Percentiles rank a stretch among this genome's conserved stretches.
Conservation (phyloP, 2,888 invertebrate species). For the Parascotia fuliginaria region DNA sequence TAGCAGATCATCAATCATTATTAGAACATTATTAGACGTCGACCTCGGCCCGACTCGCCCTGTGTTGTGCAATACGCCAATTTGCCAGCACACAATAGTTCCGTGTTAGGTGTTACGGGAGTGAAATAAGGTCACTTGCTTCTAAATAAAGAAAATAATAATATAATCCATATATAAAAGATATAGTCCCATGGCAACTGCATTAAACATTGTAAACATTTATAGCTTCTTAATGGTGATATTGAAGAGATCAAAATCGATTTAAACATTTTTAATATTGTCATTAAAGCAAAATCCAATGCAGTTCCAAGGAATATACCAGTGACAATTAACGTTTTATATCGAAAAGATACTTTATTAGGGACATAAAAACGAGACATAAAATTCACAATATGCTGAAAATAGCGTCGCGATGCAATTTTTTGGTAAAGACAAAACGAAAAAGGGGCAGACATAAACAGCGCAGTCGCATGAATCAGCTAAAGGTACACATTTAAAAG, state of each 20-base stretch:
- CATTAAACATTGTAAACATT: background rate
- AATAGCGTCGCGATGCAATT: conserved; percentile 33
- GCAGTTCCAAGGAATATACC: conserved; percentile 1
- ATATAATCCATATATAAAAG: background rate
- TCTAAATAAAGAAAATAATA: background rate
- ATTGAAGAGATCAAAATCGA: conserved; percentile 3
- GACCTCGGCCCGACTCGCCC: conserved; percentile 42
- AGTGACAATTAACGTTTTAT: conserved; percentile 4
- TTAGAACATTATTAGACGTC: conserved; percentile 46
- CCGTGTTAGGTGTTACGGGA: conserved; percentile 36
- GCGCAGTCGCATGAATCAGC: conserved; percentile 10
- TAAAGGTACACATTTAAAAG: conserved; percentile 32
- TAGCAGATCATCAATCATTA: conserved; percentile 45
- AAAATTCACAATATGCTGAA: conserved; percentile 24
- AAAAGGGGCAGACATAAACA: conserved; percentile 22
- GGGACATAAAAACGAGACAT: conserved; percentile 19
- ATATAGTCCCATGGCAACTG: background rate
- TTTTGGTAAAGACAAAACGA: conserved; percentile 13
- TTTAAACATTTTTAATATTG: conserved; percentile 8
- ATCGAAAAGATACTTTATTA: conserved; percentile 24
- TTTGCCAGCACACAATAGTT: conserved; percentile 40
- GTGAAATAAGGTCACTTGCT: conserved; percentile 14
- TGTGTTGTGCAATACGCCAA: conserved; percentile 42
- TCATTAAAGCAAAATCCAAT: conserved; percentile 6
- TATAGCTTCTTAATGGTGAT: background rate